Percentiles rank a stretch among this genome's conserved stretches.
phyloP scores from a whole-genome alignment of 2,888 invertebrate species.

The Diabrotica balteata region DNA sequence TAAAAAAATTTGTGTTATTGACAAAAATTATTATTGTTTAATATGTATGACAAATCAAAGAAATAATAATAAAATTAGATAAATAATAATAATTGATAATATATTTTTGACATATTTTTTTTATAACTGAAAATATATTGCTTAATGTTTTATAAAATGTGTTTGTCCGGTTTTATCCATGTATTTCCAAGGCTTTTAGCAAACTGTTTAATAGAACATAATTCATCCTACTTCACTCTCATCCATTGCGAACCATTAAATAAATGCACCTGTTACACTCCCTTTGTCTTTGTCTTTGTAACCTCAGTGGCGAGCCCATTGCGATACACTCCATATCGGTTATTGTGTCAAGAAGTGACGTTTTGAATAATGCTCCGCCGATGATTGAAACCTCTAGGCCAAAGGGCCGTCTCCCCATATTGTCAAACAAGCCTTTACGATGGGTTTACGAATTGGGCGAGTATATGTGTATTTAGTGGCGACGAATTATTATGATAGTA shows the following conservation, averaged over 20 bases:
- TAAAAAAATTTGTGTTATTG: too few relatives aligned
- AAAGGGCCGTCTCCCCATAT: constrained; percentile 23
- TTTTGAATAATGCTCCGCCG: constrained; percentile 35
- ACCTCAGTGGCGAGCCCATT: constrained; percentile 1
- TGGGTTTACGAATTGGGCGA: background rate
- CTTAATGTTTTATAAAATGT: too few relatives aligned
- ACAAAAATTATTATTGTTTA: too few relatives aligned
- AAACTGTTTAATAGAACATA: background rate
- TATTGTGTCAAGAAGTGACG: constrained; percentile 37
- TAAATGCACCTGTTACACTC: constrained; percentile 36
- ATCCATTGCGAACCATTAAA: constrained; percentile 7
- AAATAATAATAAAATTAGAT: too few relatives aligned
- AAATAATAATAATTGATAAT: too few relatives aligned
- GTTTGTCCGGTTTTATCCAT: too few relatives aligned
- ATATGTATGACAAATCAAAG: too few relatives aligned
- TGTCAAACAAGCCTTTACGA: constrained; percentile 7
- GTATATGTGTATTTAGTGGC: background rate
- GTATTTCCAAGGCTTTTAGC: too few relatives aligned
- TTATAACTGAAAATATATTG: too few relatives aligned
- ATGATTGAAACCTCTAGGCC: constrained; percentile 36
- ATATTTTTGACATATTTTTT: too few relatives aligned
- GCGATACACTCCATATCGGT: constrained; percentile 34
- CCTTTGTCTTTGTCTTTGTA: constrained; percentile 27
- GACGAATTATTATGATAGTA: too few relatives aligned
- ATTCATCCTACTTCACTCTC: background rate